Conservation (phyloP, 2,888 invertebrate genomes). For the Stenchaetothrips biformis region DNA sequence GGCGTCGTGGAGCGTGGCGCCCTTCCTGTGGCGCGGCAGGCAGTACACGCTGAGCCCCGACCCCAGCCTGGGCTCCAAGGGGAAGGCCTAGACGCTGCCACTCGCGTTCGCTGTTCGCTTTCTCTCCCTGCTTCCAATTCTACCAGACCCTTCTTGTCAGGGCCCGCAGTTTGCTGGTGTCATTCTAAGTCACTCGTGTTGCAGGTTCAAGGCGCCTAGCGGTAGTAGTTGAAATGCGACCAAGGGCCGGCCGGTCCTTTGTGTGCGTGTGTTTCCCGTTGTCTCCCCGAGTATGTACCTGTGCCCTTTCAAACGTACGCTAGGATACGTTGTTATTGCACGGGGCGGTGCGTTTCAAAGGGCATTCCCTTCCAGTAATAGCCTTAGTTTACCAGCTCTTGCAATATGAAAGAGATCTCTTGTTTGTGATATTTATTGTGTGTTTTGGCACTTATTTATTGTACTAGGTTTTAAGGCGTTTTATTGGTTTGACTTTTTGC, state of each 20-base stretch:
- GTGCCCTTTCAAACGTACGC: neutral
- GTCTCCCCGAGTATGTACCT: neutral
- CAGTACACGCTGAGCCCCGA: constrained; percentile 2
- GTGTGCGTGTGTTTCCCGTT: too few species aligned
- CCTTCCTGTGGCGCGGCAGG: neutral
- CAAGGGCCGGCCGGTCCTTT: too few species aligned
- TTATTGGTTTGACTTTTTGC: neutral
- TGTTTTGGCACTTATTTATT: constrained; percentile 5
- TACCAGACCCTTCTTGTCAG: too few species aligned
- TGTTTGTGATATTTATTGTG: constrained; percentile 19
- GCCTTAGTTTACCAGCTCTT: neutral
- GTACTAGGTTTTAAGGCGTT: constrained; percentile 2
- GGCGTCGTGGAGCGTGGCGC: constrained; percentile 8
- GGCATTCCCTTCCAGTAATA: neutral
- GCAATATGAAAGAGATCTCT: neutral
- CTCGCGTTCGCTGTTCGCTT: neutral
- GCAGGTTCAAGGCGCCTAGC: too few species aligned
- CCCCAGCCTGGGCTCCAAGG: neutral
- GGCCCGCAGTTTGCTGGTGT: too few species aligned
- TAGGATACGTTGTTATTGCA: neutral
- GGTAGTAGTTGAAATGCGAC: too few species aligned
- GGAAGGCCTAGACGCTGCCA: neutral
- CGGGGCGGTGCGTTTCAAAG: neutral
- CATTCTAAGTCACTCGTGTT: too few species aligned
- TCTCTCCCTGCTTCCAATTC: too few species aligned